Evolutionary conservation across 2,113 vertebrate genomes (phyloP).

Genomic region (Amblyornis subalaris): DNA sequence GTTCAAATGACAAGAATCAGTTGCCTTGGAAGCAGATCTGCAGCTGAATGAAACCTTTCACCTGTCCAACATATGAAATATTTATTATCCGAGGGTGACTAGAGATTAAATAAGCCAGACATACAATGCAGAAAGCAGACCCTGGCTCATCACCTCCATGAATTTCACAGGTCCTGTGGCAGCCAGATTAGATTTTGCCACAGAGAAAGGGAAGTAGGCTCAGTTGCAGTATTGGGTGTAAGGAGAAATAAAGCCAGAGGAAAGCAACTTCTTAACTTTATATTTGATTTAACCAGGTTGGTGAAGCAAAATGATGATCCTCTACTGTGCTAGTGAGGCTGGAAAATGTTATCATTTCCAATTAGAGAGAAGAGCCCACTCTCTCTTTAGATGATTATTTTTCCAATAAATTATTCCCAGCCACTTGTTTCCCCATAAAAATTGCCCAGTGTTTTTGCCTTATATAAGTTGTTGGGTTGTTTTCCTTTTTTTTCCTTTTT

Average conservation of each 20-base stretch:
- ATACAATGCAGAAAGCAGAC: neutral
- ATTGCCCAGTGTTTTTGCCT: neutral
- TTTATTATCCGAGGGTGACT: slow-evolving; percentile 42
- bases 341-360: neutral
- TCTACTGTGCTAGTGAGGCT: neutral
- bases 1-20: slow-evolving; percentile 6
- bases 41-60: slow-evolving; percentile 53
- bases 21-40: slow-evolving; percentile 49
- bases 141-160: neutral
- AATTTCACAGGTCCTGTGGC: neutral
- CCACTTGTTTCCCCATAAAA: slow-evolving; percentile 5
- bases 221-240: neutral
- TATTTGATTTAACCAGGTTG: neutral
- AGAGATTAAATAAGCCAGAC: slow-evolving; percentile 33
- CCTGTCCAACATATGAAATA: slow-evolving; percentile 52
- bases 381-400: slow-evolving; percentile 16
- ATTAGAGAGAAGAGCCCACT: neutral
- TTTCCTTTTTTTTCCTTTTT: neutral
- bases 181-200: slow-evolving; percentile 34
- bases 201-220: neutral
- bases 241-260: neutral
- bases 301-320: neutral
- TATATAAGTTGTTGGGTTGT: neutral
- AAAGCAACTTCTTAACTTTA: neutral
- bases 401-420: slow-evolving; percentile 15